These are phyloP conservation scores for Heliconius charithonia DNA, from an alignment of 2,888 invertebrate genomes.

Conservation along the genomic window DNA sequence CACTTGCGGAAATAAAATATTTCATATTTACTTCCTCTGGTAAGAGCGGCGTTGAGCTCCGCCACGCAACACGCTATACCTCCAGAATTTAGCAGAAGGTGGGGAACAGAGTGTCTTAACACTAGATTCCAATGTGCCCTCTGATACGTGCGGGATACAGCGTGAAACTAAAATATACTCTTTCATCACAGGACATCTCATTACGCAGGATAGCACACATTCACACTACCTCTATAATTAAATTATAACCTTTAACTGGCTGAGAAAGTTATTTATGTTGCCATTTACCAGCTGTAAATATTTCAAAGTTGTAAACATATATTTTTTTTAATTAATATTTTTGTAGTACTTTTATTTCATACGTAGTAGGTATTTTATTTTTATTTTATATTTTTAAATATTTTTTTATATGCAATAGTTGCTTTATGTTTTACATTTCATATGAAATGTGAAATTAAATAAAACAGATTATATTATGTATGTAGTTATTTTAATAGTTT, in stretches of 20 bases:
- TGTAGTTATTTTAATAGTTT: neutral
- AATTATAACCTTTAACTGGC: neutral
- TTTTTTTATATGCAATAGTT: neutral
- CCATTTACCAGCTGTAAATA: neutral
- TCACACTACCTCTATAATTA: neutral
- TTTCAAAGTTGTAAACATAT: neutral
- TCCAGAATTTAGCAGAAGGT: no score
- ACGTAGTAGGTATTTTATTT: neutral
- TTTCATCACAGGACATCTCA: neutral
- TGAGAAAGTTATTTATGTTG: slow-evolving; percentile 17
- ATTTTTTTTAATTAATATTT: neutral
- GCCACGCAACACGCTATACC: no score
- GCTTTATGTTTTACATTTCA: neutral
- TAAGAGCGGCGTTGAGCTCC: no score
- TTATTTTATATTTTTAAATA: neutral
- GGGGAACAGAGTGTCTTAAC: no score
- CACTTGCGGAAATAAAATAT: no score
- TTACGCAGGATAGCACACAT: slow-evolving; percentile 4
- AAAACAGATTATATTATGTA: neutral
- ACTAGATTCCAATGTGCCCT: no score
- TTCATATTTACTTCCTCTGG: no score
- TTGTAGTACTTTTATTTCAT: neutral
- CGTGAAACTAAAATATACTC: no score
- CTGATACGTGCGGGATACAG: no score
- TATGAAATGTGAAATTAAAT: neutral